Evolutionary conservation across 2,888 invertebrate species (phyloP).

Genomic region (Lucinisca nassula): DNA sequence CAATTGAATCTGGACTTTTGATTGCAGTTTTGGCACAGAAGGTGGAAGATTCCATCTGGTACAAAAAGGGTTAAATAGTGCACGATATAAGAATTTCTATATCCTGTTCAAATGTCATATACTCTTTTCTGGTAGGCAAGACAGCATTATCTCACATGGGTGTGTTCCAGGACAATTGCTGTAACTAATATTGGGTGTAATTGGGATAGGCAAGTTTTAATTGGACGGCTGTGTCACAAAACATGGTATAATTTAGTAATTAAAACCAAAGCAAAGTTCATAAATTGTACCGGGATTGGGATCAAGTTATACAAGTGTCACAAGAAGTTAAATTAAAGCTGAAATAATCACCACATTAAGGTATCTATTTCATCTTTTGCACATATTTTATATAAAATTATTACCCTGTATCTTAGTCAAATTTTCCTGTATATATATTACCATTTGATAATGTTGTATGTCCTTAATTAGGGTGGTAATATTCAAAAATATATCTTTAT

Average conservation of each 20-base stretch:
- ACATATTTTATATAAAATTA: constrained; percentile 1
- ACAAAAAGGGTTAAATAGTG: too few species aligned
- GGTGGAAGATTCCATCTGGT: too few species aligned
- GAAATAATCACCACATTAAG: neutral
- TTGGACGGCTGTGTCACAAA: constrained; percentile 31
- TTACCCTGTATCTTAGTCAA: neutral
- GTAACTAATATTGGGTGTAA: too few species aligned
- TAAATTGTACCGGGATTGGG: constrained; percentile 51
- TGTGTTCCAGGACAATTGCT: too few species aligned
- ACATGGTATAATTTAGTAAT: constrained; percentile 49
- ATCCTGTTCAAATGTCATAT: too few species aligned
- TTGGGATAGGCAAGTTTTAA: constrained; percentile 38
- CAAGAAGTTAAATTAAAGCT: constrained; percentile 4
- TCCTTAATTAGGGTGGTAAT: neutral
- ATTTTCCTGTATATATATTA: neutral
- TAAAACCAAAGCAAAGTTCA: constrained; percentile 49
- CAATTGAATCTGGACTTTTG: too few species aligned
- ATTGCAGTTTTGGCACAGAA: too few species aligned
- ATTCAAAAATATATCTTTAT: constrained; percentile 2
- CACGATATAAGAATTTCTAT: too few species aligned
- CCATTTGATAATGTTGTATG: neutral
- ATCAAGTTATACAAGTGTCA: constrained; percentile 40
- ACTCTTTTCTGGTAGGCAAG: too few species aligned
- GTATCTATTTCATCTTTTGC: constrained; percentile 16
- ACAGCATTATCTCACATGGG: too few species aligned